Percentiles rank a stretch among this genome's conserved stretches.
Evolutionary conservation across 2,888 invertebrate genomes (phyloP).

Genomic region (Drosophila lutescens): DNA sequence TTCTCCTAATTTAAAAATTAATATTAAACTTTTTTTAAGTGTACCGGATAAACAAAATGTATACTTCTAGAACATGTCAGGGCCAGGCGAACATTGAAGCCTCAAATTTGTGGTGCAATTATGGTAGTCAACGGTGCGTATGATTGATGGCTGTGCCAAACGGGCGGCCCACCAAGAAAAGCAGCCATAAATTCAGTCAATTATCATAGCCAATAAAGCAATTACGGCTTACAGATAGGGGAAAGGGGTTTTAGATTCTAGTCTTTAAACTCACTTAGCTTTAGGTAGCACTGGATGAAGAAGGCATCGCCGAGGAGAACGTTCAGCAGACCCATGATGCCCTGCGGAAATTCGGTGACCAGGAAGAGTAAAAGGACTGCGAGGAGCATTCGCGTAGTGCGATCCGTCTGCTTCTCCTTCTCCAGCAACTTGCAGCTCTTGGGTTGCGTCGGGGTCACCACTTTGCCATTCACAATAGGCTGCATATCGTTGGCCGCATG

Average conservation of each 20-base stretch:
- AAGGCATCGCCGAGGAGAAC: conserved; percentile 91
- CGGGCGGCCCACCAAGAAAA: conserved; percentile 8
- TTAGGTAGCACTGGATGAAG: conserved; percentile 91
- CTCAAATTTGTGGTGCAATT: conserved; percentile 21
- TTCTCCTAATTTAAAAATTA: not conserved
- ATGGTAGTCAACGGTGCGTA: conserved; percentile 49
- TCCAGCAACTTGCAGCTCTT: conserved; percentile 83
- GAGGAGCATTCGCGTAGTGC: conserved; percentile 95
- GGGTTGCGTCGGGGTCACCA: conserved; percentile 63
- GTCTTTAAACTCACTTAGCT: conserved; percentile 87
- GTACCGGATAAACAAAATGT: not conserved
- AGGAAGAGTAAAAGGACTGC: conserved; percentile 94
- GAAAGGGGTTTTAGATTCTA: too few species aligned
- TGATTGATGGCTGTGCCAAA: conserved; percentile 50
- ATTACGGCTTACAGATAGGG: conserved; percentile 4
- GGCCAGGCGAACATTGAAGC: conserved; percentile 12
- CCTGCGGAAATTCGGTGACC: conserved; percentile 95
- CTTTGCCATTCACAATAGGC: conserved; percentile 83
- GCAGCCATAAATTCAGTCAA: conserved; percentile 38
- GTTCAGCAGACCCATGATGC: conserved; percentile 90
- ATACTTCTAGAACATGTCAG: conserved; percentile 3
- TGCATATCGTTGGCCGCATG: conserved; percentile 85
- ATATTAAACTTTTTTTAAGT: not conserved
- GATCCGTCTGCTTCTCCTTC: conserved; percentile 89
- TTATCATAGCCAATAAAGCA: conserved; percentile 43